Percentiles rank a stretch among this genome's conserved stretches.
Conservation (phyloP, 1,140 invertebrate genomes). For the Drosophila auraria region DNA sequence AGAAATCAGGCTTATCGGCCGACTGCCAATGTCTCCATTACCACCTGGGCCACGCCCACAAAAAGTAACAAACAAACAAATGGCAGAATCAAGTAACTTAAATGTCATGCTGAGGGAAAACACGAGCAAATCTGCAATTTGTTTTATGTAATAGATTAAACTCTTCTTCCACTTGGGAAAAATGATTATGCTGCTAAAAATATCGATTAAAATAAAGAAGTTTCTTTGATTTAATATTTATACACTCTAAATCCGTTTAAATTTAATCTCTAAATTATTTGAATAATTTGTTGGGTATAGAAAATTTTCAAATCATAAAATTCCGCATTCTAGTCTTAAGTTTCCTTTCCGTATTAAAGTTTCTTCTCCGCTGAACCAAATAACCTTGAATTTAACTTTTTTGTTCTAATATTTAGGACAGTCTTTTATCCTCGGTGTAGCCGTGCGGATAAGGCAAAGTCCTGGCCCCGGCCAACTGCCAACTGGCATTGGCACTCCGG, state of each 20-base stretch:
- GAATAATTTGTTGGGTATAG: too few relatives aligned
- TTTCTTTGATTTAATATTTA: too few relatives aligned
- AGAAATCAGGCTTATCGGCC: constrained; percentile 62
- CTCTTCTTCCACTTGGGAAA: constrained; percentile 32
- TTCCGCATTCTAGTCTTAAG: too few relatives aligned
- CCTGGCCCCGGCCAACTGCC: constrained; percentile 57
- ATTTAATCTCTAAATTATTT: too few relatives aligned
- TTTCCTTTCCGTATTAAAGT: background rate
- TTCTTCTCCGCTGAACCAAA: background rate
- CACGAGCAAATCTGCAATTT: constrained; percentile 74
- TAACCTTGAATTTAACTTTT: constrained; percentile 4
- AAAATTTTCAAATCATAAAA: too few relatives aligned
- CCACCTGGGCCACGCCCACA: constrained; percentile 23
- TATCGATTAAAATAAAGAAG: too few relatives aligned
- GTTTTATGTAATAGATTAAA: constrained; percentile 79
- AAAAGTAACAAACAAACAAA: constrained; percentile 47
- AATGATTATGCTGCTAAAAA: too few relatives aligned
- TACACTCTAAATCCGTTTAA: too few relatives aligned
- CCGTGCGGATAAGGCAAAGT: constrained; percentile 32
- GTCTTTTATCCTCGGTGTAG: constrained; percentile 25
- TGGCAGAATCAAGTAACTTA: constrained; percentile 67
- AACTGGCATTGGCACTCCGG: constrained; percentile 64
- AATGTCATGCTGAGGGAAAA: constrained; percentile 69
- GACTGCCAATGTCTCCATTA: constrained; percentile 39
- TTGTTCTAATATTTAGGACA: background rate